Evolutionary conservation across 2,888 invertebrate species (phyloP), one percentile per base, ranked within the genome.

Genomic region (Orthosia gracilis): DNA sequence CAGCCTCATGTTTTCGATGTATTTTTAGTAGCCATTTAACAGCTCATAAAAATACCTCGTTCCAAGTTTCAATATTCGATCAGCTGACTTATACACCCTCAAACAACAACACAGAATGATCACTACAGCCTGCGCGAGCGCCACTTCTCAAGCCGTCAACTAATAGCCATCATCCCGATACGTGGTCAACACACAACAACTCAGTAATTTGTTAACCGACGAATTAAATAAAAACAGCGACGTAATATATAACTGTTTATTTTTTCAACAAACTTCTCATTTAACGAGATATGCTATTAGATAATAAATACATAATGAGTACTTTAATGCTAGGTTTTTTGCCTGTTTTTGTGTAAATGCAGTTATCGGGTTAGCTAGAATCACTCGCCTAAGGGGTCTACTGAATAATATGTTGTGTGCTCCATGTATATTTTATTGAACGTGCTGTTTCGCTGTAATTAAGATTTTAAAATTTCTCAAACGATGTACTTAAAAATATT

Each of bases 221-320:
- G 86, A 90, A 92, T 92, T 91, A 90, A 92, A 91, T 89, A 91
- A 91, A 92, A 92, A 91, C 91, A 67, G 49, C 69, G 88, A 90
- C 80, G 63, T 84, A 66, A 83, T 82, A 67, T 73, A 68, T 83
- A 87, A 87, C 85, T 83, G 87, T 87, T 74, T 82, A 84, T 85
- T 85, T 86, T 83, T 83, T 78, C 61, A 73, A 74, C 76, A 73
- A 62, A 76, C 52, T 75, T 76, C 50, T 61, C 70, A 64, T 74
- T 82, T 82, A 83, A 82, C 80, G 13, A 80, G 83, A 75, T 78
- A 69, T 76, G 81, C 73, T 72, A 80, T 87, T 87, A 87, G 78
- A 84, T 85, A 87, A 78, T 87, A 87, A 85, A 83, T 65, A 83
- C 58, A 80, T 85, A 87, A 87, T 85, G 76, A 80, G 67, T 62